phyloP scores from a whole-genome alignment of 2,888 invertebrate species.

The Steinernema carpocapsae region DNA sequence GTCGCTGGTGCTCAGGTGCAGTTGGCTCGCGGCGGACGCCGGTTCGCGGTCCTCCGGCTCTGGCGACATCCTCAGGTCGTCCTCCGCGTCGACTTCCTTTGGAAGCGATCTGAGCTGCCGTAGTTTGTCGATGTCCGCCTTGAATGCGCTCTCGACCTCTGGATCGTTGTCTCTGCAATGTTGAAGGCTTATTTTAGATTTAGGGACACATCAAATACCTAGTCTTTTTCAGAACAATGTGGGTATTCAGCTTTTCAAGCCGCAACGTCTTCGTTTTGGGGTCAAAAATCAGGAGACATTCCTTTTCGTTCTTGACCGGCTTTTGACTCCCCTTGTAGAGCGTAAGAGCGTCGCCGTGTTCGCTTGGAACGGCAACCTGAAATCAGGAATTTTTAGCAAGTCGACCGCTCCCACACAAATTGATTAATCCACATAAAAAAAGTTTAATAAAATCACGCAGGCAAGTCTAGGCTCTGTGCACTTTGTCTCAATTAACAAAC shows the following conservation, averaged over 20 bases:
- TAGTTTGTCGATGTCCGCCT: constrained; percentile 47
- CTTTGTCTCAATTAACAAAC: too few relatives aligned
- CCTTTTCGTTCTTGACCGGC: constrained; percentile 59
- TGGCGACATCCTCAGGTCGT: constrained; percentile 20
- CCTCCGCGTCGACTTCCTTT: constrained; percentile 1
- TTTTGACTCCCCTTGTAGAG: constrained; percentile 64
- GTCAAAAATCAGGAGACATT: constrained; percentile 64
- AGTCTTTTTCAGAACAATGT: constrained; percentile 63
- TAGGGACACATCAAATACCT: constrained; percentile 44
- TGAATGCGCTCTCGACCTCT: constrained; percentile 45
- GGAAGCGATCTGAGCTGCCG: constrained; percentile 39
- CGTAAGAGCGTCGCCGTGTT: constrained; percentile 54
- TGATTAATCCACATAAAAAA: neutral
- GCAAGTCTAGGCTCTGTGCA: too few relatives aligned
- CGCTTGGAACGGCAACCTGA: constrained; percentile 58
- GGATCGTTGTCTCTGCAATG: constrained; percentile 49
- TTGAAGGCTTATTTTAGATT: too few relatives aligned
- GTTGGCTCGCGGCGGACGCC: constrained; percentile 24
- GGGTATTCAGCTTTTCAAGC: constrained; percentile 59
- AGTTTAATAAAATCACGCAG: neutral
- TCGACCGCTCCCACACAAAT: constrained; percentile 9
- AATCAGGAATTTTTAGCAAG: neutral
- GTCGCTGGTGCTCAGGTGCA: constrained; percentile 36
- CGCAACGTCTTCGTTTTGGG: constrained; percentile 53
- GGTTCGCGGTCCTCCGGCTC: neutral